Conservation (phyloP, 1,140 invertebrate genomes). For the Camponotus floridanus region DNA sequence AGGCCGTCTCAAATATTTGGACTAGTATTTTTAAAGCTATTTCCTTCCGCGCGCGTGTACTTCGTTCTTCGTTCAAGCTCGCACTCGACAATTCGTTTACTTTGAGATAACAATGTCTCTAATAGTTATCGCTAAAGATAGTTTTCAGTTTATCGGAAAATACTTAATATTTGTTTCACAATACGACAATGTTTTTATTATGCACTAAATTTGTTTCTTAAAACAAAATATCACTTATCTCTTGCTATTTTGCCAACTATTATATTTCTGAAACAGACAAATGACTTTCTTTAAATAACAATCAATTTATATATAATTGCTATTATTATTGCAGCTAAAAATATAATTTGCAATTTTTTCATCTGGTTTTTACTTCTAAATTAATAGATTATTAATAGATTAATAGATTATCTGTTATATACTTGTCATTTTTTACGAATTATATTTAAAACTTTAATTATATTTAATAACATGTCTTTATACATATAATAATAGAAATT, state of each 20-base stretch:
- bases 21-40: constrained; percentile 1
- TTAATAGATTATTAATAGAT: neutral
- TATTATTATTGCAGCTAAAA: neutral
- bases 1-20: neutral
- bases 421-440: neutral
- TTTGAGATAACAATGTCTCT: neutral
- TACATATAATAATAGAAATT: too few species aligned
- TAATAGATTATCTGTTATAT: neutral
- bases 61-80: neutral
- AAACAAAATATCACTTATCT: neutral
- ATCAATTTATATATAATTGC: neutral
- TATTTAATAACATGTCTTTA: neutral
- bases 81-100: neutral
- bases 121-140: neutral
- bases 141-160: neutral
- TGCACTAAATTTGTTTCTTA: neutral
- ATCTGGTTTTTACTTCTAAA: neutral
- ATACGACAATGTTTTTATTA: neutral
- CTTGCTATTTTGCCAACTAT: neutral
- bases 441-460: neutral
- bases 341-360: neutral
- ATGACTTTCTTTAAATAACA: neutral
- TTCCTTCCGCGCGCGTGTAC: neutral
- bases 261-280: constrained; percentile 40
- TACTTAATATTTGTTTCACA: neutral